Evolutionary conservation across 2,113 vertebrate genomes (phyloP).

Genomic region (Cochlearius cochlearius): DNA sequence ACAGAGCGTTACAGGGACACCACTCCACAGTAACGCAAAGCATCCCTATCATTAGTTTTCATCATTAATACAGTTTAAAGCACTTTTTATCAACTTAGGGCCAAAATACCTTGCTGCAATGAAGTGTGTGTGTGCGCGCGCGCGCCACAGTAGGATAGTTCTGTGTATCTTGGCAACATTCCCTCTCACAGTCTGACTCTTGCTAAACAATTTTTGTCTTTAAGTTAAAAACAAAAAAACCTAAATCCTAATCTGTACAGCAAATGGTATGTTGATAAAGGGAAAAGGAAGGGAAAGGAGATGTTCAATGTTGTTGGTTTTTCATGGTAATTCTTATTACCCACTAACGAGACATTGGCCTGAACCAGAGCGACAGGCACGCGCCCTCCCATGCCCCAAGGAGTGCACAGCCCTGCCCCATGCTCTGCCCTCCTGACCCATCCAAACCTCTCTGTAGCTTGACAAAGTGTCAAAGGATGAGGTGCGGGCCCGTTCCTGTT

Average conservation of each 20-base stretch:
- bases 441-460: neutral
- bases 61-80: neutral
- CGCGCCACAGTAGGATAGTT: neutral
- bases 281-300: neutral
- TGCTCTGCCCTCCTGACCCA: neutral
- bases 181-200: neutral
- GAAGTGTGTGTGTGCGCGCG: no score
- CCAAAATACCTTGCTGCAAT: neutral
- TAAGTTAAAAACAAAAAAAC: neutral
- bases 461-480: neutral
- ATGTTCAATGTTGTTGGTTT: neutral
- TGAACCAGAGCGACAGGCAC: neutral
- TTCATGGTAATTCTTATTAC: neutral
- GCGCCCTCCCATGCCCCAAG: rapidly evolving
- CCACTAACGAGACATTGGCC: neutral
- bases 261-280: neutral
- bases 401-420: neutral
- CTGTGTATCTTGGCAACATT: neutral
- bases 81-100: neutral
- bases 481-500: rapidly evolving
- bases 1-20: neutral
- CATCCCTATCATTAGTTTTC: neutral
- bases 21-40: neutral
- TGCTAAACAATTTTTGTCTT: neutral
- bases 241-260: neutral